Evolutionary conservation across 2,888 invertebrate genomes (phyloP).

Genomic region (Micoletzkya japonica): DNA sequence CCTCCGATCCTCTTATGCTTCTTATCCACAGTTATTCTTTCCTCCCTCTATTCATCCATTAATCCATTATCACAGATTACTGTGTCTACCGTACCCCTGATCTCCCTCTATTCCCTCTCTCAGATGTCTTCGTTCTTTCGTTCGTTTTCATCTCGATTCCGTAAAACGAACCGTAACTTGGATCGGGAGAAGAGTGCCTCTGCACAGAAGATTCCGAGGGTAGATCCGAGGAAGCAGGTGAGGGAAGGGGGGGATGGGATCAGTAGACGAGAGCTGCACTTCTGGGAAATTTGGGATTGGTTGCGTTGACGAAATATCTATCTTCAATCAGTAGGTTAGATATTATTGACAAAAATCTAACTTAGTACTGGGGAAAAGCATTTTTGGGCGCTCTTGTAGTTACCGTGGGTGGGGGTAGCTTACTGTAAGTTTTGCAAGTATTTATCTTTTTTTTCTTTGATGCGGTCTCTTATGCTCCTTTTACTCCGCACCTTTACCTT

Average conservation of each 20-base stretch:
- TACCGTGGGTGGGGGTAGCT: no score
- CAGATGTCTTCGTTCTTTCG: constrained; percentile 58
- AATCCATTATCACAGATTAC: not conserved
- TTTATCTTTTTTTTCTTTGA: no score
- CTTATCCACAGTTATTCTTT: no score
- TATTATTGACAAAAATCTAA: no score
- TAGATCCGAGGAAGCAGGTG: constrained; percentile 41
- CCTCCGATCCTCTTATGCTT: not conserved
- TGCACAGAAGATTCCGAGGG: constrained; percentile 28
- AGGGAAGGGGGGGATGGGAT: not conserved
- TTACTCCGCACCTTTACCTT: no score
- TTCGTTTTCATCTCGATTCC: constrained; percentile 52
- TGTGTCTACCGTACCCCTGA: not conserved
- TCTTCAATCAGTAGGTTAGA: no score
- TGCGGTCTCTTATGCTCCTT: no score
- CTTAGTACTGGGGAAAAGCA: no score
- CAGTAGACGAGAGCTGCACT: not conserved
- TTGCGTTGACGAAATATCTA: no score
- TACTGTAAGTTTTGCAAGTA: no score
- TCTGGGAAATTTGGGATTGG: no score
- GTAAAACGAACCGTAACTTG: constrained; percentile 27
- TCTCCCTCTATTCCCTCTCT: constrained; percentile 10
- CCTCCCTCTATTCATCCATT: not conserved
- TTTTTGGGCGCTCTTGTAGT: no score
- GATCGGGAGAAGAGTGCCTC: constrained; percentile 25